Conservation (phyloP, 1,140 invertebrate genomes). For the Drosophila novamexicana region DNA sequence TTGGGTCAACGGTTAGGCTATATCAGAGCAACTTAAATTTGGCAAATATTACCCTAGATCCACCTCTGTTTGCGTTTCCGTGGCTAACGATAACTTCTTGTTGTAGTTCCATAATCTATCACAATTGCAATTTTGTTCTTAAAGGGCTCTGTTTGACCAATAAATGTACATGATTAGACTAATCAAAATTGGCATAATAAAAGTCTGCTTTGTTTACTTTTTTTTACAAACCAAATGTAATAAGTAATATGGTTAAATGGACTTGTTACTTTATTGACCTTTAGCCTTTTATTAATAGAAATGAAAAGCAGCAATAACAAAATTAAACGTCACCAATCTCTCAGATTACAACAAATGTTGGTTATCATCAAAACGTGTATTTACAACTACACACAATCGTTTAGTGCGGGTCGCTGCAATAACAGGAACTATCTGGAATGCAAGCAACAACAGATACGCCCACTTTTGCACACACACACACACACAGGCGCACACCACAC, state of each 20-base stretch:
- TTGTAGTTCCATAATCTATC: slow-evolving; percentile 7
- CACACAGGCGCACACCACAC: not conserved
- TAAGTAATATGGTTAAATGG: not conserved
- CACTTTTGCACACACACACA: not conserved
- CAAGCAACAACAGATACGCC: slow-evolving; percentile 13
- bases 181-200: not conserved
- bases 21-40: too few relatives aligned
- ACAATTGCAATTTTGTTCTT: slow-evolving; percentile 4
- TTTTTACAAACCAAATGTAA: not conserved
- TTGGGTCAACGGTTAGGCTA: not conserved
- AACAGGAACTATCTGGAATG: slow-evolving; percentile 18
- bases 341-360: slow-evolving; percentile 15
- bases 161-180: not conserved
- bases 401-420: not conserved
- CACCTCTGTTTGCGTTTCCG: too few relatives aligned
- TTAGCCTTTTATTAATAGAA: slow-evolving; percentile 32
- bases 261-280: slow-evolving; percentile 7
- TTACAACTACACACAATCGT: not conserved
- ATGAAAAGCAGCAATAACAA: slow-evolving; percentile 21
- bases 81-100: not conserved
- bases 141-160: not conserved
- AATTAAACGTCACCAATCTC: slow-evolving; percentile 33
- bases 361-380: slow-evolving; percentile 24
- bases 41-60: too few relatives aligned
- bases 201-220: not conserved